Evolutionary conservation across 2,113 vertebrate species (phyloP).

Genomic region (Indicator indicator): DNA sequence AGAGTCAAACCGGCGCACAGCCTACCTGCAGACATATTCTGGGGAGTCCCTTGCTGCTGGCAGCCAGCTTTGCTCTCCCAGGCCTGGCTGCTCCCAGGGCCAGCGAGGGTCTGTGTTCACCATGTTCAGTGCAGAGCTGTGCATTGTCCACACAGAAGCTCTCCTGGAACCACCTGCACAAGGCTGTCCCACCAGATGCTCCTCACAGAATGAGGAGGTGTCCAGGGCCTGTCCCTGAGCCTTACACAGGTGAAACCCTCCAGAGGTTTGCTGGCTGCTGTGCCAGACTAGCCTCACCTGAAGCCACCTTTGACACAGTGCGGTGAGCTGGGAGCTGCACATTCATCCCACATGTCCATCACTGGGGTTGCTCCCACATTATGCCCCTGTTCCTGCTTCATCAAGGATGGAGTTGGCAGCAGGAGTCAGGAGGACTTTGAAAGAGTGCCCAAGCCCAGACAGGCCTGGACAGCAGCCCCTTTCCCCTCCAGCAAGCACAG

Average conservation of each 20-base stretch:
- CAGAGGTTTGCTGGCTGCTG: background rate
- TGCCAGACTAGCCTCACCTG: background rate
- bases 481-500: background rate
- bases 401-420: background rate
- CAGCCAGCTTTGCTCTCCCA: background rate
- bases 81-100: background rate
- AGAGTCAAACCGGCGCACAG: slow-evolving; percentile 19
- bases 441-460: background rate
- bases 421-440: background rate
- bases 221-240: background rate
- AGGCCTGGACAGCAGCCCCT: background rate
- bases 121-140: accelerated
- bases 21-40: slow-evolving; percentile 4
- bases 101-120: accelerated
- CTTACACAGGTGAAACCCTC: background rate
- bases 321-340: accelerated
- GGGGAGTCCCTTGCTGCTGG: background rate
- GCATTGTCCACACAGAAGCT: accelerated
- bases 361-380: background rate
- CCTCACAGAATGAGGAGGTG: background rate
- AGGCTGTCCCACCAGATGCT: background rate
- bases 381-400: background rate
- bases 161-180: background rate
- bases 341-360: background rate
- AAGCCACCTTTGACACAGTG: background rate